These are phyloP conservation scores for Dichetophora obliterata DNA, from an alignment of 2,888 invertebrate genomes.

Conservation along the genomic window DNA sequence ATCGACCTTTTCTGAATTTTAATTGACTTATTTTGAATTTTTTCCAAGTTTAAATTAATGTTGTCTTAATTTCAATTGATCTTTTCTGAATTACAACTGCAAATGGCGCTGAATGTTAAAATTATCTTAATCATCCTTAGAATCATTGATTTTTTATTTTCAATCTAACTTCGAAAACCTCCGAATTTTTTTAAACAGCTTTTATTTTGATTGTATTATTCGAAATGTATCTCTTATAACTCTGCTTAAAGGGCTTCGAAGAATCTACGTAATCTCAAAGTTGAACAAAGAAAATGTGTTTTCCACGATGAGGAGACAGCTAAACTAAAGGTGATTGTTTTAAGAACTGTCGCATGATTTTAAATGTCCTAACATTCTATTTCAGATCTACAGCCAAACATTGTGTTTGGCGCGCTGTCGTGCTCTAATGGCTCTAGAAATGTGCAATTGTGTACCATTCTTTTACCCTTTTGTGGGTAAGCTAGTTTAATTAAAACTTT, in stretches of 20 bases:
- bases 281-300: conserved; percentile 71
- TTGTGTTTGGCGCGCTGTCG: conserved; percentile 70
- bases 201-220: too few relatives aligned
- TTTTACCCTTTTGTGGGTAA: conserved; percentile 70
- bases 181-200: too few relatives aligned
- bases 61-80: too few relatives aligned
- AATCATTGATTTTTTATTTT: too few relatives aligned
- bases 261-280: conserved; percentile 66
- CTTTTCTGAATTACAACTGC: too few relatives aligned
- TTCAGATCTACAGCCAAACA: conserved; percentile 64
- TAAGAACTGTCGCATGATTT: background rate
- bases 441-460: conserved; percentile 74
- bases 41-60: too few relatives aligned
- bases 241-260: conserved; percentile 58
- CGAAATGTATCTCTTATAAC: background rate
- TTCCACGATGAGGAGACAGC: conserved; percentile 71
- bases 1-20: too few relatives aligned
- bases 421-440: conserved; percentile 70
- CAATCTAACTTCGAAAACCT: too few relatives aligned
- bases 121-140: too few relatives aligned
- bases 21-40: too few relatives aligned
- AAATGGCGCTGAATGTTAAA: too few relatives aligned
- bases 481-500: conserved; percentile 1
- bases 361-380: background rate
- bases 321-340: conserved; percentile 63